These are phyloP conservation scores for Julus scanicus DNA, from an alignment of 2,888 invertebrate species.

Conservation along the genomic window DNA sequence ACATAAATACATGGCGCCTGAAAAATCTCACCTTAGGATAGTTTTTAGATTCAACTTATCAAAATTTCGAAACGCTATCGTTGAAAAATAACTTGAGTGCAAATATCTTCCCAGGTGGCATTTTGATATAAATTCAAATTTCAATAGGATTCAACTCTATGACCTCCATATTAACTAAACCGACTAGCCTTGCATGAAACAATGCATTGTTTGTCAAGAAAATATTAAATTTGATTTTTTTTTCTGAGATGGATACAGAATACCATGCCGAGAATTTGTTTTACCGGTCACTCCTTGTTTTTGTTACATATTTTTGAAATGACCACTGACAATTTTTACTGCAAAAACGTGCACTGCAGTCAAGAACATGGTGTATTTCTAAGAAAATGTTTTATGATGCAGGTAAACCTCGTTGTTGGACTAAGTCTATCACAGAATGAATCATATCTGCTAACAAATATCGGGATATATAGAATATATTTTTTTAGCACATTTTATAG, in stretches of 20 bases:
- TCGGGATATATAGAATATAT: too few species aligned
- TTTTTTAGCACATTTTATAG: too few species aligned
- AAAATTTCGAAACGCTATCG: background rate
- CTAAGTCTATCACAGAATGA: too few species aligned
- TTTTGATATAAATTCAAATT: conserved; percentile 1
- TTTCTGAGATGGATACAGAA: background rate
- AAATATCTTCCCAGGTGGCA: background rate
- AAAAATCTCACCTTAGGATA: too few species aligned
- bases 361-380: background rate
- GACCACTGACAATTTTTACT: background rate
- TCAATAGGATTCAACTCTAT: background rate
- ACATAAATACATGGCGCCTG: too few species aligned
- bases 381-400: background rate
- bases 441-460: too few species aligned
- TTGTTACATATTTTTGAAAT: background rate
- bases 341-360: background rate
- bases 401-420: too few species aligned
- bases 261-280: background rate
- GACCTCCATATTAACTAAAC: background rate
- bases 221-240: background rate
- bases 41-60: background rate
- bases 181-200: conserved; percentile 4
- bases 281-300: conserved; percentile 37
- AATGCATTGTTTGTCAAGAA: conserved; percentile 2
- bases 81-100: background rate